These are phyloP conservation scores for Ferrisia virgata DNA, from an alignment of 2,888 invertebrate genomes.

Conservation along the genomic window DNA sequence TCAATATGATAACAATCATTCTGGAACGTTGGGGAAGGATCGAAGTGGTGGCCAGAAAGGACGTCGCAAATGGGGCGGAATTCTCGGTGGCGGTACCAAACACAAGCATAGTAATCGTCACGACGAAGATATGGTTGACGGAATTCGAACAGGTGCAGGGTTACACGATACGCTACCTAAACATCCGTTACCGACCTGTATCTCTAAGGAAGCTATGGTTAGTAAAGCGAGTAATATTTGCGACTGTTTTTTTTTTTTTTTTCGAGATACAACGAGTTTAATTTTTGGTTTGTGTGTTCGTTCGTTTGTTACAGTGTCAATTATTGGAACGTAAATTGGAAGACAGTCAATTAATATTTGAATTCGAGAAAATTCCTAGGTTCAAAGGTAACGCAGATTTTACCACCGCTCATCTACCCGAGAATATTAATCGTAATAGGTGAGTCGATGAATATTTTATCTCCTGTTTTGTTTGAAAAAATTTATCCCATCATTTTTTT, in stretches of 20 bases:
- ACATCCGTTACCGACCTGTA: constrained; percentile 61
- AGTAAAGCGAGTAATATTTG: constrained; percentile 50
- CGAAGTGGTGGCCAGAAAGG: constrained; percentile 55
- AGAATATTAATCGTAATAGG: constrained; percentile 59
- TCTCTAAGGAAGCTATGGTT: constrained; percentile 77
- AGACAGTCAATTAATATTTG: constrained; percentile 72
- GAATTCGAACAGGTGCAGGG: constrained; percentile 33
- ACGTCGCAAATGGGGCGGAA: constrained; percentile 56
- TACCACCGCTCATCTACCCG: constrained; percentile 69
- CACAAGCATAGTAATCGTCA: constrained; percentile 52
- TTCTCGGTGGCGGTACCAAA: constrained; percentile 60
- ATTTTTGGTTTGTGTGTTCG: too few relatives aligned
- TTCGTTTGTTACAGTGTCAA: constrained; percentile 58
- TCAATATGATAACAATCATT: constrained; percentile 54
- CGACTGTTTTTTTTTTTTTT: constrained; percentile 6
- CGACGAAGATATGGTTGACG: constrained; percentile 39
- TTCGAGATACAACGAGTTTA: too few relatives aligned
- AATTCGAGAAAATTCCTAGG: constrained; percentile 81
- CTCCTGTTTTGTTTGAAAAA: neutral
- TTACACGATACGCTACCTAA: constrained; percentile 48
- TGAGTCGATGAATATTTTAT: neutral
- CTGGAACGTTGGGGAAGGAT: constrained; percentile 68
- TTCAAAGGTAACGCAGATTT: constrained; percentile 65
- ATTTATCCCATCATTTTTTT: neutral
- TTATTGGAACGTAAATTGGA: constrained; percentile 66